Percentiles rank a stretch among this genome's conserved stretches.
phyloP scores from a whole-genome alignment of 2,113 vertebrate species.

The Microtus oregoni region DNA sequence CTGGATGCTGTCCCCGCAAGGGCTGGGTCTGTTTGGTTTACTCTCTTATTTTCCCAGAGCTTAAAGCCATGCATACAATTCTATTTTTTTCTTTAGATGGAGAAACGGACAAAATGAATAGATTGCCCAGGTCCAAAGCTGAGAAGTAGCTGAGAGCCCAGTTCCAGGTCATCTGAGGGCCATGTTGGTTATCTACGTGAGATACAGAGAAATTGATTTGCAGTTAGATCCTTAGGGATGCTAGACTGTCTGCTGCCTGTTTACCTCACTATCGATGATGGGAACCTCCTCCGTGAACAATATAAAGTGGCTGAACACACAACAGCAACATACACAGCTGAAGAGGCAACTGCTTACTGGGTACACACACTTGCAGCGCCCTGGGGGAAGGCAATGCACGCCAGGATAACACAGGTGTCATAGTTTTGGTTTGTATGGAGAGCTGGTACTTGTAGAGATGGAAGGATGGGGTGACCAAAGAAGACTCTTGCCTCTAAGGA shows the following conservation, averaged over 20 bases:
- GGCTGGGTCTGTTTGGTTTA: too few species aligned
- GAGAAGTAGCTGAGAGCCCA: not conserved
- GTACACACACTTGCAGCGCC: not conserved
- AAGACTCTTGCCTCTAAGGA: not conserved
- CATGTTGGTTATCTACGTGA: too few species aligned
- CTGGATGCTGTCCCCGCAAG: not conserved
- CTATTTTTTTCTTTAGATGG: not conserved
- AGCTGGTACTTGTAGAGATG: not conserved
- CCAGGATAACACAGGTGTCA: too few species aligned
- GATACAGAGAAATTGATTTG: not conserved
- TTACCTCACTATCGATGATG: not conserved
- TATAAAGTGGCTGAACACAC: not conserved
- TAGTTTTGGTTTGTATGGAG: not conserved
- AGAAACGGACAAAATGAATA: not conserved
- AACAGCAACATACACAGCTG: not conserved
- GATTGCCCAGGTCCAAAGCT: not conserved
- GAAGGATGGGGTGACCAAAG: not conserved
- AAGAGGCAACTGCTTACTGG: not conserved
- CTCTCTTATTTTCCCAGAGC: not conserved
- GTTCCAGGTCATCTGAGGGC: not conserved
- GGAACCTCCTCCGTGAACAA: not conserved
- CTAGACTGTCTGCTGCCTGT: not conserved
- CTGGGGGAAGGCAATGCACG: not conserved
- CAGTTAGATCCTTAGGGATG: not conserved
- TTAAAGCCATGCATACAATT: not conserved